Percentiles rank a stretch among this genome's conserved stretches.
These are phyloP conservation scores for Canis aureus DNA, from an alignment of 2,113 vertebrate genomes.

Conservation along the genomic window DNA sequence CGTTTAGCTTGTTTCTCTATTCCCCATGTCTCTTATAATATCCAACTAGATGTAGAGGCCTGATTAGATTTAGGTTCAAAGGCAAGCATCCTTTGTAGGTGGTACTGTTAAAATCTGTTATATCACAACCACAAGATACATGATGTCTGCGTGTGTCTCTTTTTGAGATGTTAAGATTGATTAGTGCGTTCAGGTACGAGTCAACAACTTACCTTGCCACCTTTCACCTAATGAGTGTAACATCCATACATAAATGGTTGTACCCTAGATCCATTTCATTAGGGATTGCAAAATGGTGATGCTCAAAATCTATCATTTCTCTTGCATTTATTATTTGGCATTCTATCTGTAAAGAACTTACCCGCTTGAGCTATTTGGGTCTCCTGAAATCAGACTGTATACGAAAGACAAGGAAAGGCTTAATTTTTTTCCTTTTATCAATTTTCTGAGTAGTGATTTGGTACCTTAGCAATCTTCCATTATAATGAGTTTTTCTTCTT, in stretches of 20 bases:
- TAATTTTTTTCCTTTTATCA: not conserved
- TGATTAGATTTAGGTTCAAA: constrained; percentile 29
- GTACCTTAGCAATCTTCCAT: not conserved
- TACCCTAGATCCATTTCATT: not conserved
- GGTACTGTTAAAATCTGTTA: not conserved
- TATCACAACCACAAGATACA: not conserved
- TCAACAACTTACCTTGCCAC: not conserved
- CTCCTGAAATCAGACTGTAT: not conserved
- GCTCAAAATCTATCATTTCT: not conserved
- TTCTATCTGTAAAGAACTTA: constrained; percentile 38
- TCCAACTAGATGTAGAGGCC: not conserved
- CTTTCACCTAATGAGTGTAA: constrained; percentile 17
- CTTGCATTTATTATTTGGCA: constrained; percentile 33
- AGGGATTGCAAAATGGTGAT: not conserved
- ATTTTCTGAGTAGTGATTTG: constrained; percentile 14
- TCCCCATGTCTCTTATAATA: not conserved
- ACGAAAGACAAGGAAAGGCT: not conserved
- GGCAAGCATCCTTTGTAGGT: not conserved
- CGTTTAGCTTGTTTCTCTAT: constrained; percentile 2
- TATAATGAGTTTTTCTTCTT: constrained; percentile 16
- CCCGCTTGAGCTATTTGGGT: not conserved
- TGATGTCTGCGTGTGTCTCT: not conserved
- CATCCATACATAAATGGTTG: not conserved
- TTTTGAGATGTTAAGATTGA: constrained; percentile 42
- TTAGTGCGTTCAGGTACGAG: not conserved